Conservation (phyloP, 2,888 invertebrate genomes). For the Campoplex nolae region DNA sequence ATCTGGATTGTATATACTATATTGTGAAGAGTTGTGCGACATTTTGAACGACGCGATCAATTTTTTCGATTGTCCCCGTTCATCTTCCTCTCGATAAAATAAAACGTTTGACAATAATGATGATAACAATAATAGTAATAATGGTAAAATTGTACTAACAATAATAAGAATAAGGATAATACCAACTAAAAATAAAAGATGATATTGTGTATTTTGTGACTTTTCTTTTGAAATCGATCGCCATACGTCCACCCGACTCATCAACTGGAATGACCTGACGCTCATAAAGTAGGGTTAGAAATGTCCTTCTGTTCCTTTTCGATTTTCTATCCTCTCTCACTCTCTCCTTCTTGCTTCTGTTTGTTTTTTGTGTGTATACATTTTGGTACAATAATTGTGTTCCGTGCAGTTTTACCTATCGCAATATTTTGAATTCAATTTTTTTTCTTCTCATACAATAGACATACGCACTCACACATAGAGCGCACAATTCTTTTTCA, state of each 20-base stretch:
- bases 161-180: constrained; percentile 11
- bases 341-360: background rate
- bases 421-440: constrained; percentile 7
- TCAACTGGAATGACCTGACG: constrained; percentile 61
- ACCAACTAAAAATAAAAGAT: constrained; percentile 29
- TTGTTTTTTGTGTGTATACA: constrained; percentile 27
- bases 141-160: background rate
- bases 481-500: constrained; percentile 30
- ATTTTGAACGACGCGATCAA: constrained; percentile 14
- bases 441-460: constrained; percentile 21
- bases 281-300: constrained; percentile 29
- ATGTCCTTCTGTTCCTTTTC: constrained; percentile 27
- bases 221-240: constrained; percentile 48
- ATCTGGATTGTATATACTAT: background rate
- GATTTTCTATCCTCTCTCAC: background rate
- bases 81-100: background rate
- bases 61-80: background rate
- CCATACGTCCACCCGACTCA: constrained; percentile 25
- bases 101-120: constrained; percentile 6
- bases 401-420: constrained; percentile 34
- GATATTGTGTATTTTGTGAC: constrained; percentile 26
- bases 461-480: constrained; percentile 3
- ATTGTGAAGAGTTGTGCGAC: constrained; percentile 48
- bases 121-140: constrained; percentile 9
- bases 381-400: constrained; percentile 44